A percentile compares a stretch with the other conserved stretches of the same genome.
Conservation (phyloP, 2,888 invertebrate genomes). For the Drosophila rellima region DNA sequence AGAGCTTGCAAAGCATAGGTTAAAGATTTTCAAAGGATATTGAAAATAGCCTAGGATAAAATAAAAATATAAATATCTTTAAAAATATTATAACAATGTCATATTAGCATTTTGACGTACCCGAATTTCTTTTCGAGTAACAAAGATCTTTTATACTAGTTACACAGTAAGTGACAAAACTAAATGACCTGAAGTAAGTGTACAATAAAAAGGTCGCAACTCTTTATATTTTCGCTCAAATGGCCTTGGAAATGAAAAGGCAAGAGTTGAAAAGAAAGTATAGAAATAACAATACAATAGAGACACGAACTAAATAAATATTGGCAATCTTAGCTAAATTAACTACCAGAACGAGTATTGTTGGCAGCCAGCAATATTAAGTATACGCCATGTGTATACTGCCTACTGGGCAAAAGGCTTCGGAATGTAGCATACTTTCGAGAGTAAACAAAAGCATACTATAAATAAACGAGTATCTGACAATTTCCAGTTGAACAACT, state of each 20-base stretch:
- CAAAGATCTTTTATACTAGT: not conserved
- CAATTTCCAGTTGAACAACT: conserved; percentile 47
- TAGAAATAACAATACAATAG: conserved; percentile 19
- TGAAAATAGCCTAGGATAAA: too few relatives aligned
- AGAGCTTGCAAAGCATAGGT: not conserved
- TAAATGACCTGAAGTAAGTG: not conserved
- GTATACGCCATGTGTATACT: conserved; percentile 39
- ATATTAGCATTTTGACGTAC: too few relatives aligned
- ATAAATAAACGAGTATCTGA: conserved; percentile 27
- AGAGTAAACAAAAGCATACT: conserved; percentile 15
- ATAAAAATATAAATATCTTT: too few relatives aligned
- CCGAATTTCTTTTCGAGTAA: not conserved
- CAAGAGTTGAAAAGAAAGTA: conserved; percentile 15
- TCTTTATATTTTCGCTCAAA: conserved; percentile 9
- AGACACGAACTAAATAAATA: conserved; percentile 45
- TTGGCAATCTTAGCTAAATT: conserved; percentile 39
- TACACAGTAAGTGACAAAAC: not conserved
- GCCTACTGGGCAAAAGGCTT: conserved; percentile 7
- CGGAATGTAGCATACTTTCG: conserved; percentile 35
- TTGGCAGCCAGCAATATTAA: conserved; percentile 33
- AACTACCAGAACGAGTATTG: conserved; percentile 23
- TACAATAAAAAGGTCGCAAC: conserved; percentile 12
- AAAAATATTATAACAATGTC: too few relatives aligned
- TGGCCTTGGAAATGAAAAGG: conserved; percentile 7
- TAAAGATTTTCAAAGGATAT: too few relatives aligned